Conservation (phyloP, 2,797 vertebrate genomes). For the Spea hammondii region DNA sequence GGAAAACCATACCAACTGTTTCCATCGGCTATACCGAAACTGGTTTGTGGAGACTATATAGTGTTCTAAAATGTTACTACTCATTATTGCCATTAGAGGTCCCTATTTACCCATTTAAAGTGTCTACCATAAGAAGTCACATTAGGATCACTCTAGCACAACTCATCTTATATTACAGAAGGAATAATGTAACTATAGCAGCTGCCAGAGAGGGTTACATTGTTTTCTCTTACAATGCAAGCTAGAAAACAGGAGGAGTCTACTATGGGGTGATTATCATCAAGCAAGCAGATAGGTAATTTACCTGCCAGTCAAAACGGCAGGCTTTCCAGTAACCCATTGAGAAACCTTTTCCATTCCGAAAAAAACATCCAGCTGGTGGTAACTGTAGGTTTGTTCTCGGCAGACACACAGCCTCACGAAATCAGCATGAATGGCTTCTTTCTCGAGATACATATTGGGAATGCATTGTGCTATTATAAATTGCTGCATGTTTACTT, state of each 20-base stretch:
- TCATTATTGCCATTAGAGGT: background rate
- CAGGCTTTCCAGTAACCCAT: slow-evolving; percentile 7
- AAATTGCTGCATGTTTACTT: slow-evolving; percentile 3
- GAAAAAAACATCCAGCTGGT: slow-evolving; percentile 2
- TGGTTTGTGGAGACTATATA: too few relatives aligned
- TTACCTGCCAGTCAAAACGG: slow-evolving; percentile 15
- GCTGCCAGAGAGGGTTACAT: slow-evolving; percentile 4
- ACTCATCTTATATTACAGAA: slow-evolving; percentile 1
- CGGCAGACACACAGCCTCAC: slow-evolving; percentile 3
- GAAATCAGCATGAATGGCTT: slow-evolving; percentile 14
- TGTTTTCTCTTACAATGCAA: background rate
- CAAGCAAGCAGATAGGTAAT: slow-evolving; percentile 18
- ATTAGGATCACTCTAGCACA: background rate
- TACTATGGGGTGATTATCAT: slow-evolving; percentile 8
- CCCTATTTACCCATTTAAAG: background rate
- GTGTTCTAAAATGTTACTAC: too few relatives aligned
- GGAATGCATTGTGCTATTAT: background rate
- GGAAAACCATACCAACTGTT: too few relatives aligned
- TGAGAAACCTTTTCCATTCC: background rate
- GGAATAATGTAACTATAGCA: slow-evolving; percentile 3
- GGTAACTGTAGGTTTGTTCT: slow-evolving; percentile 14
- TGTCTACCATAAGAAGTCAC: background rate
- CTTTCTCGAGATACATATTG: background rate
- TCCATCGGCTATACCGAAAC: too few relatives aligned
- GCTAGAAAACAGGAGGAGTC: slow-evolving; percentile 1